Evolutionary conservation across 2,797 vertebrate genomes (phyloP).

Genomic region (Ctenochaetus hawaiiensis): DNA sequence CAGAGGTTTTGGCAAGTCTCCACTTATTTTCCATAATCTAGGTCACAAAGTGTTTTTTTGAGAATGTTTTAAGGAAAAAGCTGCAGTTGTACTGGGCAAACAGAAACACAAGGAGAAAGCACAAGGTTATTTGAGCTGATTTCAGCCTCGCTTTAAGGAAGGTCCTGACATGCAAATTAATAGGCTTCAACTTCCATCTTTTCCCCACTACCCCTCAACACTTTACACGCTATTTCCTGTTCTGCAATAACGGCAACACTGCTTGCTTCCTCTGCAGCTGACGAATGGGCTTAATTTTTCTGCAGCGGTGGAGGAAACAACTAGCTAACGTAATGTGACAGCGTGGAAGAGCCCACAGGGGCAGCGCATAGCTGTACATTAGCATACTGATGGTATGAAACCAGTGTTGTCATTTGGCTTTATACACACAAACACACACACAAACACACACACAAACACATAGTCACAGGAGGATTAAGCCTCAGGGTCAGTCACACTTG

Average conservation of each 20-base stretch:
- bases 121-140: conserved; percentile 29
- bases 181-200: not conserved
- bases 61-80: conserved; percentile 35
- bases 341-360: conserved; percentile 60
- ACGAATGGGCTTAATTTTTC: conserved; percentile 6
- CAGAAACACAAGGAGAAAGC: not conserved
- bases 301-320: conserved; percentile 44
- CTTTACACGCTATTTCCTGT: conserved; percentile 15
- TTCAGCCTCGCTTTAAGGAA: conserved; percentile 34
- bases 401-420: conserved; percentile 17
- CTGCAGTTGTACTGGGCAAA: conserved; percentile 7
- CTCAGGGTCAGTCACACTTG: conserved; percentile 48
- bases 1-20: conserved; percentile 41
- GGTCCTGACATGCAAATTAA: conserved; percentile 61
- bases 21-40: conserved; percentile 57
- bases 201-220: not conserved
- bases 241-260: conserved; percentile 29
- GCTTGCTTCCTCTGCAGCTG: conserved; percentile 40
- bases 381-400: conserved; percentile 48
- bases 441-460: conserved; percentile 4
- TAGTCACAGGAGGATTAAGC: conserved; percentile 39
- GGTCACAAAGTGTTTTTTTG: conserved; percentile 58
- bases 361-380: conserved; percentile 28
- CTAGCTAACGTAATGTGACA: conserved; percentile 64
- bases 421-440: conserved; percentile 17